A percentile compares a stretch with the other conserved stretches of the same genome.
Conservation (phyloP, 2,113 vertebrate genomes). For the Verasper variegatus region DNA sequence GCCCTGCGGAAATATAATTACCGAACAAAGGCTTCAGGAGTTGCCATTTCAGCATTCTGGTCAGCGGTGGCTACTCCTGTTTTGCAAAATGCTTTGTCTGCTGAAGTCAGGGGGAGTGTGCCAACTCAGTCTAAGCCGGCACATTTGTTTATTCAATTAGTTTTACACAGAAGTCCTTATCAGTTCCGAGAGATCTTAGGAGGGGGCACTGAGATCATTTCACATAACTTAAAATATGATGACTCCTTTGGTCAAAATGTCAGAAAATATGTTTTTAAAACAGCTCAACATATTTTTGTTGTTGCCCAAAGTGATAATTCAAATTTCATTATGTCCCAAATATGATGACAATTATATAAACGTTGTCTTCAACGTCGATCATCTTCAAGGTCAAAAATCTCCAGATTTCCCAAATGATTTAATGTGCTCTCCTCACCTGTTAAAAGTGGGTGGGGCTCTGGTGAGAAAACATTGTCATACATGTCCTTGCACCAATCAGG, state of each 20-base stretch:
- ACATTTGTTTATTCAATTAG: conserved; percentile 37
- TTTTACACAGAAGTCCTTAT: conserved; percentile 20
- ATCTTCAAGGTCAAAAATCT: too few species aligned
- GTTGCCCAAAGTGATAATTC: too few species aligned
- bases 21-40: conserved; percentile 79
- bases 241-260: neutral
- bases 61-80: conserved; percentile 54
- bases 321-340: too few species aligned
- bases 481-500: neutral
- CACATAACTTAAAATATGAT: neutral
- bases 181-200: conserved; percentile 1
- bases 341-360: too few species aligned
- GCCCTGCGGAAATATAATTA: conserved; percentile 77
- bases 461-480: neutral
- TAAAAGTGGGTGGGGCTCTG: neutral
- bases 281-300: neutral
- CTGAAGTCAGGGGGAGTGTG: conserved; percentile 57
- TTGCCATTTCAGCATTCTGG: conserved; percentile 81
- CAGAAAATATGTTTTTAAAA: neutral
- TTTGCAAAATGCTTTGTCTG: conserved; percentile 73
- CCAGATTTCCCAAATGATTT: too few species aligned
- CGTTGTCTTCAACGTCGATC: too few species aligned
- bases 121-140: conserved; percentile 33
- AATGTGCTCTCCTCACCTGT: neutral
- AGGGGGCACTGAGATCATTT: neutral